phyloP scores from a whole-genome alignment of 2,888 invertebrate genomes.

The Tridacna crocea region DNA sequence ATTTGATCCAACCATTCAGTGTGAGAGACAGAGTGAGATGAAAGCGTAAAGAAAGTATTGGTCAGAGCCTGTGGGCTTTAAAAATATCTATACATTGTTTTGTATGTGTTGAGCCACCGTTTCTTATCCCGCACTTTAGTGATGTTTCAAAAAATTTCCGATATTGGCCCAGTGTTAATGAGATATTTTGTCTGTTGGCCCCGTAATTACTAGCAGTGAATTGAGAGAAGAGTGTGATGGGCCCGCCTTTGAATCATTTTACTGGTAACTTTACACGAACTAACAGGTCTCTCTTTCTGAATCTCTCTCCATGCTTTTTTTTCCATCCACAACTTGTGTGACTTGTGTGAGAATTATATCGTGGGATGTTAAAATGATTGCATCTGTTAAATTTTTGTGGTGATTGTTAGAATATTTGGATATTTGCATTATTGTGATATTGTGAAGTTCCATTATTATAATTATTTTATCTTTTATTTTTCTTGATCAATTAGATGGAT shows the following conservation, averaged over 20 bases:
- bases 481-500: not conserved
- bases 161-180: slow-evolving; percentile 58
- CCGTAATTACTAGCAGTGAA: slow-evolving; percentile 47
- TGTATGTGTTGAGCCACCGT: slow-evolving; percentile 18
- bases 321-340: slow-evolving; percentile 17
- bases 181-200: slow-evolving; percentile 51
- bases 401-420: too few species aligned
- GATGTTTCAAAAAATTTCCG: slow-evolving; percentile 46
- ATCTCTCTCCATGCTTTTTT: slow-evolving; percentile 15
- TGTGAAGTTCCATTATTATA: not conserved
- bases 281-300: slow-evolving; percentile 44
- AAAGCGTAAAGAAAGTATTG: slow-evolving; percentile 6
- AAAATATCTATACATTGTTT: slow-evolving; percentile 20
- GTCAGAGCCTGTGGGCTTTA: slow-evolving; percentile 19
- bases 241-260: slow-evolving; percentile 48
- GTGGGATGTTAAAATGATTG: slow-evolving; percentile 13
- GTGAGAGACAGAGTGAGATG: not conserved
- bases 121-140: slow-evolving; percentile 40
- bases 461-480: not conserved
- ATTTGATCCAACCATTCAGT: not conserved
- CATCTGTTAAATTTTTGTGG: not conserved
- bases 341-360: not conserved
- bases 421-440: too few species aligned
- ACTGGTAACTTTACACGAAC: slow-evolving; percentile 47
- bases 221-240: slow-evolving; percentile 27